Percentiles rank a stretch among this genome's conserved stretches.
Evolutionary conservation across 2,113 vertebrate species (phyloP).

Genomic region (Struthidea cinerea): DNA sequence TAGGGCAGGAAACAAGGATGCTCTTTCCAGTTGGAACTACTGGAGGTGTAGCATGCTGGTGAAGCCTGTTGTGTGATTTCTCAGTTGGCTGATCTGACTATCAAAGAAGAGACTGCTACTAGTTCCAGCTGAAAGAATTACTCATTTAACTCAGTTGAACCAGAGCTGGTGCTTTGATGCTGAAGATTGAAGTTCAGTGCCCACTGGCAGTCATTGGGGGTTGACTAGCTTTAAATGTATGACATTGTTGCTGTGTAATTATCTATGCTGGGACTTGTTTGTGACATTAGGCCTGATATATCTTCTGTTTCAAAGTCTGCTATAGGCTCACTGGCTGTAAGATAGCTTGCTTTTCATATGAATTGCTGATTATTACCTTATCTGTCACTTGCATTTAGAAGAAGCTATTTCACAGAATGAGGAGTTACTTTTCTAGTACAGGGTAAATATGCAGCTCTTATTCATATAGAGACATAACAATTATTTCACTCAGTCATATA

Average conservation of each 20-base stretch:
- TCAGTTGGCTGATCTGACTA: neutral
- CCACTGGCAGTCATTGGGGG: neutral
- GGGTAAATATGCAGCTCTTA: neutral
- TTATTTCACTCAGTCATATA: neutral
- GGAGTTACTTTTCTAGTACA: neutral
- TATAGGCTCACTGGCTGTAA: neutral
- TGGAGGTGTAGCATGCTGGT: neutral
- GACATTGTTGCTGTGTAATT: neutral
- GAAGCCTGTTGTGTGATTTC: neutral
- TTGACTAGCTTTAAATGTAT: neutral
- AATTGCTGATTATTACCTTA: neutral
- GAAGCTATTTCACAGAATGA: neutral
- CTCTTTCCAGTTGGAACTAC: neutral
- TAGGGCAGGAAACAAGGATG: neutral
- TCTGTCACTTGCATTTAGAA: neutral
- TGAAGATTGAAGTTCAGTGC: neutral
- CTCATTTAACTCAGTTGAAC: neutral
- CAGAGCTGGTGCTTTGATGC: neutral
- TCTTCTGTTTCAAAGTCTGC: neutral
- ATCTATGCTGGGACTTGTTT: neutral
- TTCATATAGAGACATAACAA: neutral
- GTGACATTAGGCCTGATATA: neutral
- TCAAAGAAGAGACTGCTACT: neutral
- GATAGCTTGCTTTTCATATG: neutral
- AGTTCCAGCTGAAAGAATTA: neutral